Evolutionary conservation across 2,888 invertebrate genomes (phyloP).

Genomic region (Nowickia ferox): DNA sequence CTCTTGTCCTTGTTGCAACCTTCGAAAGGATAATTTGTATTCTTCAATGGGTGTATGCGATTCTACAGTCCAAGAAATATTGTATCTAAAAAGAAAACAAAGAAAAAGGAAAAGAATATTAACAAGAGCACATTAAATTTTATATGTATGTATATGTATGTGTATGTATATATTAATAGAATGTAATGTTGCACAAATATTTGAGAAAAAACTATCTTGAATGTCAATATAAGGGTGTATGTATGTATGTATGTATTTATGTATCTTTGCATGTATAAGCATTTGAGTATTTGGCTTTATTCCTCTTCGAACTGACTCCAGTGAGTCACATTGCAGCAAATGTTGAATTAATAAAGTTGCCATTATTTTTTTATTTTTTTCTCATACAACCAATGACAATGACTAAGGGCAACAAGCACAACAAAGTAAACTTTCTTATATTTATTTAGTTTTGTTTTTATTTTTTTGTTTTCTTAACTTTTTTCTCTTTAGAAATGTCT

Average conservation of each 20-base stretch:
- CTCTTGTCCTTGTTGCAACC: constrained; percentile 85
- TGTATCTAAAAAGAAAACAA: constrained; percentile 84
- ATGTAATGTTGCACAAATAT: constrained; percentile 58
- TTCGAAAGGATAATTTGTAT: constrained; percentile 87
- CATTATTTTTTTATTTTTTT: constrained; percentile 20
- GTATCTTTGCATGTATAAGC: constrained; percentile 6
- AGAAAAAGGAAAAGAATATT: neutral
- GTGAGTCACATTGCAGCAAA: constrained; percentile 68
- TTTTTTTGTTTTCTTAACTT: constrained; percentile 15
- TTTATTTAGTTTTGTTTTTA: constrained; percentile 40
- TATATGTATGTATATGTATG: neutral
- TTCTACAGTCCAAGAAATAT: constrained; percentile 88
- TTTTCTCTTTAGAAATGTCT: constrained; percentile 60
- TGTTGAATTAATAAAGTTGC: constrained; percentile 69
- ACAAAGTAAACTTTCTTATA: constrained; percentile 55
- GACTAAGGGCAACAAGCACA: constrained; percentile 58
- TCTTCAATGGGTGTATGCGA: constrained; percentile 88
- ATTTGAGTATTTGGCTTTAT: constrained; percentile 52
- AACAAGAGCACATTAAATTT: constrained; percentile 31
- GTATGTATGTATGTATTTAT: neutral
- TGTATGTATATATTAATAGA: constrained; percentile 46
- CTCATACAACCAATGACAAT: constrained; percentile 63
- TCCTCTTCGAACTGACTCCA: constrained; percentile 54
- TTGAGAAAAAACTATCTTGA: constrained; percentile 31
- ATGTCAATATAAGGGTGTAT: constrained; percentile 17